Base-by-base conservation (phyloP, 2,888 invertebrate species). In the Meta bourneti region DNA sequence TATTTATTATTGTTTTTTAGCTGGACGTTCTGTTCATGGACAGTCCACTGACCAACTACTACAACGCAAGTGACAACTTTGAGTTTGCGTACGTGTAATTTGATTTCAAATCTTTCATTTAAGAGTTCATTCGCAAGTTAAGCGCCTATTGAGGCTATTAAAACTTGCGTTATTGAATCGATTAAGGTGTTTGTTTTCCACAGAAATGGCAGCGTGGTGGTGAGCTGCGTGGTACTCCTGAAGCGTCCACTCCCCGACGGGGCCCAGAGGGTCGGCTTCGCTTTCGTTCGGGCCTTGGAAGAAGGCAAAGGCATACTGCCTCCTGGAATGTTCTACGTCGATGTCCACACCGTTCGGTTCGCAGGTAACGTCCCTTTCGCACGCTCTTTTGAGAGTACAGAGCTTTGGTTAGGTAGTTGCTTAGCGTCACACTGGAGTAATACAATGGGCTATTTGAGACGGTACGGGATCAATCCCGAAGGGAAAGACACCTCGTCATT, bases 21-120 rank as follows among this genome's bases (percentile, higher is more conserved):
- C 19, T 93, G 54, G 92, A 93, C 49, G 90, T 93, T 11, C 85
- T 93, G 49, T 93, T 93, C 71, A 80, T 93, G 84, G 90, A 93
- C 51, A 93, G 93, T 78, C 79, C 91, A 34, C 70, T 93, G 9
- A 88, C 91, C 9, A 89, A 83, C 34, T 85, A 89, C 72, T 93
- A 93, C 74, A 93, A 93, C 71, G 61, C 82, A 6, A 93, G 89
- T 11, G 85, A 92, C 11, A 71, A 91, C 19, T 89, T 87, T n/a
- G 81, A 79, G 71, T 93, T 93, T 75, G 88, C 86, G 93, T 93
- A 85, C 91, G 91, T 77, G 48, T 1, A 9, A 5, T 0, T 61
- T 61, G 9, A 74, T 11, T 19, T 16, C n/a, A 74, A 19, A 74
- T 74, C 11, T 74, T 72, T 61, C 13, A 74, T 74, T 72, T 72